These are phyloP conservation scores for Aldrovandia affinis DNA, from an alignment of 2,797 vertebrate species.

Conservation along the genomic window DNA sequence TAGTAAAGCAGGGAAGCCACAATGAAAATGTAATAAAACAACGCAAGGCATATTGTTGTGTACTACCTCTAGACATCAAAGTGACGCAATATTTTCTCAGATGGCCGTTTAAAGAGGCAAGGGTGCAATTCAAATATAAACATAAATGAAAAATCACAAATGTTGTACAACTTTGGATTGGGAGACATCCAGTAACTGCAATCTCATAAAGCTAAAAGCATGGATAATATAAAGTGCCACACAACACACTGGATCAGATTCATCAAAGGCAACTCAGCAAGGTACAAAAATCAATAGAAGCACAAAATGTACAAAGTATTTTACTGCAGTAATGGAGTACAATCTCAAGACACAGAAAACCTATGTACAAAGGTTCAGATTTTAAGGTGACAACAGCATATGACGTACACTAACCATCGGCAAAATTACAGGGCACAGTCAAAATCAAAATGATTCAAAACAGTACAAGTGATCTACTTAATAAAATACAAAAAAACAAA, in stretches of 20 bases:
- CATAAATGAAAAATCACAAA: too few species aligned
- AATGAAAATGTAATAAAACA: too few species aligned
- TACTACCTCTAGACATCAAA: too few species aligned
- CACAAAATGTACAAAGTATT: slow-evolving; percentile 56
- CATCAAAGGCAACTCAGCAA: background rate
- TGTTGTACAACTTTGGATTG: background rate
- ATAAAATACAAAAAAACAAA: slow-evolving; percentile 70
- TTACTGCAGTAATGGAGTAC: slow-evolving; percentile 77
- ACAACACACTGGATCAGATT: background rate
- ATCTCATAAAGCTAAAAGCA: background rate
- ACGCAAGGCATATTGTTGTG: too few species aligned
- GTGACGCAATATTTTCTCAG: too few species aligned
- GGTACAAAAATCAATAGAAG: background rate
- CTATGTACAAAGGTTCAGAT: slow-evolving; percentile 73
- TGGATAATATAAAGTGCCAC: too few species aligned
- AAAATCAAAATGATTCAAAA: slow-evolving; percentile 39
- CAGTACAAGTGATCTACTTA: slow-evolving; percentile 58
- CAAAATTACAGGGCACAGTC: slow-evolving; percentile 57
- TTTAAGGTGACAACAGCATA: slow-evolving; percentile 57
- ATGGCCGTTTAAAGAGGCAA: too few species aligned
- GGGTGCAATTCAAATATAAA: too few species aligned
- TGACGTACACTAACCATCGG: slow-evolving; percentile 55
- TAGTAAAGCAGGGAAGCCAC: too few species aligned
- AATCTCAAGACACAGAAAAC: slow-evolving; percentile 54
- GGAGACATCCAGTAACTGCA: background rate